Evolutionary conservation across 2,797 vertebrate genomes (phyloP).

Genomic region (Ctenochaetus hawaiiensis): DNA sequence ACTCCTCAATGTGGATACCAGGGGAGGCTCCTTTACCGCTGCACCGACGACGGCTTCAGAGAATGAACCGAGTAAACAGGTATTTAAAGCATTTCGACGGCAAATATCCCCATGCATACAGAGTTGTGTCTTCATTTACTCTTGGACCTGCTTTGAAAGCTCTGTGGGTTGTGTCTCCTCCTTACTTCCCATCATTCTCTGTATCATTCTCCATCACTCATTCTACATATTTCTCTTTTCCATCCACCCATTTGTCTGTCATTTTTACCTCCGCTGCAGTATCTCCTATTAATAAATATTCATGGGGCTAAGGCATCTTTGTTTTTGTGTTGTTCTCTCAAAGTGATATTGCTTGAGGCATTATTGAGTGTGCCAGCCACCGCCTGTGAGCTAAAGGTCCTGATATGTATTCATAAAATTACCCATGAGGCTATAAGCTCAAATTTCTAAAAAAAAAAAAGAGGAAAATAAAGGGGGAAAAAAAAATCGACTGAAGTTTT

Average conservation of each 20-base stretch:
- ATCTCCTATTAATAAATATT: conserved; percentile 75
- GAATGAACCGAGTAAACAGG: conserved; percentile 43
- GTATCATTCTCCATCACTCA: conserved; percentile 20
- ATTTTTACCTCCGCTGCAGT: conserved; percentile 48
- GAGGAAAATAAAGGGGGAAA: background rate
- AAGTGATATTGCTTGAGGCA: conserved; percentile 79
- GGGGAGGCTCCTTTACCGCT: conserved; percentile 50
- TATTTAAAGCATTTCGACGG: conserved; percentile 73
- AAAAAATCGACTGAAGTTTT: conserved; percentile 49
- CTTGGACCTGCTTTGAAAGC: conserved; percentile 33
- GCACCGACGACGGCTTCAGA: conserved; percentile 46
- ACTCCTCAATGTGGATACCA: conserved; percentile 45
- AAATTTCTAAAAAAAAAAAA: conserved; percentile 65
- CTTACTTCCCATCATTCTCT: conserved; percentile 28
- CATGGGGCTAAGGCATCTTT: conserved; percentile 69
- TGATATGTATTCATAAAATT: conserved; percentile 81
- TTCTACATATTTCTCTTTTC: conserved; percentile 40
- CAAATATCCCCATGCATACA: conserved; percentile 33
- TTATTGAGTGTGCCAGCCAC: conserved; percentile 68
- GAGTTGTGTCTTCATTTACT: conserved; percentile 49
- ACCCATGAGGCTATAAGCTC: conserved; percentile 72
- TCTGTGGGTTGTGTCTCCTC: conserved; percentile 9
- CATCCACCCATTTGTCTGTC: conserved; percentile 49
- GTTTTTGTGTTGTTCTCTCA: conserved; percentile 78
- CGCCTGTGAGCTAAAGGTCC: conserved; percentile 76